Evolutionary conservation across 2,797 vertebrate genomes (phyloP).

Genomic region (Epinephelus awoara): DNA sequence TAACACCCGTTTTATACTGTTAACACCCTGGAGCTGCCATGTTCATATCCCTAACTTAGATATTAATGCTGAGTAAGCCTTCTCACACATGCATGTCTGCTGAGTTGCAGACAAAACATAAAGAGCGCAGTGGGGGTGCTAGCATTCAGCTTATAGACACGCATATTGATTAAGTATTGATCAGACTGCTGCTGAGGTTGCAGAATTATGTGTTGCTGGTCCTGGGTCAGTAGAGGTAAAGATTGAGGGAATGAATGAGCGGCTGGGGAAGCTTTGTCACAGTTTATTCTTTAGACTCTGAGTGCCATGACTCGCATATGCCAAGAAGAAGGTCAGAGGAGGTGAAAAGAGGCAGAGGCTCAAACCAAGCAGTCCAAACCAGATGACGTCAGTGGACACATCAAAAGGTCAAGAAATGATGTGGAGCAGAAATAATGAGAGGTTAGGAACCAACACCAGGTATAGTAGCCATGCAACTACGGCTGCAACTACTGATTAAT

Average conservation of each 20-base stretch:
- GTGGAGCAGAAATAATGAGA: too few species aligned
- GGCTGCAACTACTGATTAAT: too few species aligned
- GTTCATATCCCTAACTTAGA: not conserved
- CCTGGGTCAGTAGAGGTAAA: slow-evolving; percentile 11
- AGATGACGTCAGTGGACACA: too few species aligned
- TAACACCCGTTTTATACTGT: not conserved
- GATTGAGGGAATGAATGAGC: not conserved
- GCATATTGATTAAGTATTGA: slow-evolving; percentile 60
- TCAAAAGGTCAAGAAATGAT: too few species aligned
- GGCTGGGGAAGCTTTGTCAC: slow-evolving; percentile 13
- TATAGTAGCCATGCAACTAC: too few species aligned
- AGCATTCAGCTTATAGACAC: slow-evolving; percentile 43
- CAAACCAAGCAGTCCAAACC: too few species aligned
- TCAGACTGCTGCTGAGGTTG: slow-evolving; percentile 29
- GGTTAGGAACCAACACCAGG: too few species aligned
- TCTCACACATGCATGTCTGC: not conserved
- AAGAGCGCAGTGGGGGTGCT: not conserved
- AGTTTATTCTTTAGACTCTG: not conserved
- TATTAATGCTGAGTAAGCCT: not conserved
- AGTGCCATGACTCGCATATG: too few species aligned
- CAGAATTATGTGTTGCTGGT: not conserved
- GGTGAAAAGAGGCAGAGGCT: not conserved
- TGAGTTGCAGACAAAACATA: slow-evolving; percentile 45
- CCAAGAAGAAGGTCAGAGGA: not conserved
- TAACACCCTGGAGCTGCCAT: not conserved